Percentiles rank a stretch among this genome's conserved stretches.
Evolutionary conservation across 1,140 invertebrate genomes (phyloP).

Genomic region (Antheraea pernyi): DNA sequence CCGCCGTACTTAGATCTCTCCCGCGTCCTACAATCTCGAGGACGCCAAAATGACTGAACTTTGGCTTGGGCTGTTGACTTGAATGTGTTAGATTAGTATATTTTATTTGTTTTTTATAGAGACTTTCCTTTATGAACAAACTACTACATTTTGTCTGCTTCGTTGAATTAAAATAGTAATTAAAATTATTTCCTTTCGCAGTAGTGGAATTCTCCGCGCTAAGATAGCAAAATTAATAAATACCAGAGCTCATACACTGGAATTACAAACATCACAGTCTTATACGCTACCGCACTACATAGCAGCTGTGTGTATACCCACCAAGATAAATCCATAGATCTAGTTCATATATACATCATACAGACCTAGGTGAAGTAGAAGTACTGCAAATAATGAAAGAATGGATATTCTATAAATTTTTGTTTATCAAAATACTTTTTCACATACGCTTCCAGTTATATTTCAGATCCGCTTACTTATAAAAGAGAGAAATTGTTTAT

Average conservation of each 20-base stretch:
- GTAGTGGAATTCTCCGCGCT: background rate
- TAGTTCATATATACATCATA: background rate
- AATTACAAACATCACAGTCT: conserved; percentile 1
- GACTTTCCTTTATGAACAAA: too few species aligned
- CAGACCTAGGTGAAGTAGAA: background rate
- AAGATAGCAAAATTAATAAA: conserved; percentile 6
- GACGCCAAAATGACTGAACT: too few species aligned
- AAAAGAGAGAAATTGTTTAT: too few species aligned
- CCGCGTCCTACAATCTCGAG: too few species aligned
- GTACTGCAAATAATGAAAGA: background rate
- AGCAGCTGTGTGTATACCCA: background rate
- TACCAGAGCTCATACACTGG: conserved; percentile 3
- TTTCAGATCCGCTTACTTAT: too few species aligned
- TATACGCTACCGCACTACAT: background rate
- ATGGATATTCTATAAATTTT: background rate
- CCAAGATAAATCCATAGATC: background rate
- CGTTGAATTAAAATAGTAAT: background rate
- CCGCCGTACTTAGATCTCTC: too few species aligned
- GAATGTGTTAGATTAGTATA: too few species aligned
- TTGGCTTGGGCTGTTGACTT: too few species aligned
- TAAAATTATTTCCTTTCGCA: background rate
- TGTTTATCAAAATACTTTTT: background rate
- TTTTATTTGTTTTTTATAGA: too few species aligned
- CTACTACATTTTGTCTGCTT: background rate
- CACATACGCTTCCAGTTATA: too few species aligned